phyloP scores from a whole-genome alignment of 1,140 invertebrate species.

The Notospermus geniculatus region DNA sequence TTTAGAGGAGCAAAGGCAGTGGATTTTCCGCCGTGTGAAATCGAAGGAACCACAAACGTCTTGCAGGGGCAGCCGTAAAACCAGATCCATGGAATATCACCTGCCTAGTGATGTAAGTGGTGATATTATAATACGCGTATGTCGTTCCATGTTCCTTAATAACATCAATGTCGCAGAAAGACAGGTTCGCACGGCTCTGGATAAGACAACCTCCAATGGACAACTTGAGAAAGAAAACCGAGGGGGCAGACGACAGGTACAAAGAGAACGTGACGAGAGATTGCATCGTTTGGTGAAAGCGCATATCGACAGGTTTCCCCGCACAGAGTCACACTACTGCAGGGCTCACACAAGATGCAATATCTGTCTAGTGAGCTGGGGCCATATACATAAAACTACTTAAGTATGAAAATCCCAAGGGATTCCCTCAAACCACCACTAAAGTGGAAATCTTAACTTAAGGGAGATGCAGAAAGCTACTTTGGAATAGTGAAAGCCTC shows the following conservation, averaged over 20 bases:
- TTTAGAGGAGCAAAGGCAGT: background rate
- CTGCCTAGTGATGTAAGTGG: background rate
- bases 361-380: background rate
- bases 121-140: background rate
- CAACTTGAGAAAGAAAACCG: no score
- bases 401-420: no score
- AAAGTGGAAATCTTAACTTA: no score
- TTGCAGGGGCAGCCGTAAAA: background rate
- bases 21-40: background rate
- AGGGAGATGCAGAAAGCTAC: no score
- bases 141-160: background rate
- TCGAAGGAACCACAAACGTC: background rate
- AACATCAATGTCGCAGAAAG: background rate
- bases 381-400: no score
- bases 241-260: background rate
- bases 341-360: background rate
- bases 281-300: background rate
- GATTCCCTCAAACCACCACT: no score
- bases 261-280: background rate
- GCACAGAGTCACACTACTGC: constrained; percentile 3
- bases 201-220: no score
- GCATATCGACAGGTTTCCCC: background rate
- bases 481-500: no score
- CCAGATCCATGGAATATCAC: background rate
- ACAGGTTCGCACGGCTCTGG: background rate